These are phyloP conservation scores for Dynastes grantii DNA, from an alignment of 2,888 invertebrate genomes.

Conservation along the genomic window DNA sequence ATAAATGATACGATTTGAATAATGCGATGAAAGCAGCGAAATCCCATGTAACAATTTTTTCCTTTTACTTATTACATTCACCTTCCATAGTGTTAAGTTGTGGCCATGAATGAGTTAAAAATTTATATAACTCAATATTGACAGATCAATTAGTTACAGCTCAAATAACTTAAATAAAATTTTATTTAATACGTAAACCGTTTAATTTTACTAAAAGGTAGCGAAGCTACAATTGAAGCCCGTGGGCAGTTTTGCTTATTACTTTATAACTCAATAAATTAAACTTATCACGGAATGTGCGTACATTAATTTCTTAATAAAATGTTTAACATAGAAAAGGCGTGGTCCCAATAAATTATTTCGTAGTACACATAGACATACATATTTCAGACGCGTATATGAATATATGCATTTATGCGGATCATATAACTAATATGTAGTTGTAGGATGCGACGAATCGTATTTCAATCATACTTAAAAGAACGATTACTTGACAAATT, in stretches of 20 bases:
- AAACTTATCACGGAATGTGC: neutral
- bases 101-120: too few relatives aligned
- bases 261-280: slow-evolving; percentile 18
- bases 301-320: slow-evolving; percentile 33
- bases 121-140: too few relatives aligned
- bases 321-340: slow-evolving; percentile 32
- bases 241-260: neutral
- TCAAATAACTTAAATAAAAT: too few relatives aligned
- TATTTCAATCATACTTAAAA: slow-evolving; percentile 31
- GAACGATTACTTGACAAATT: slow-evolving; percentile 34
- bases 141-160: too few relatives aligned
- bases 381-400: slow-evolving; percentile 4
- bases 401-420: neutral
- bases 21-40: too few relatives aligned
- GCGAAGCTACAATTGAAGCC: neutral
- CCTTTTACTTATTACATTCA: too few relatives aligned
- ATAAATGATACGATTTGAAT: too few relatives aligned
- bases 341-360: slow-evolving; percentile 18
- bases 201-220: too few relatives aligned
- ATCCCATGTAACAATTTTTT: too few relatives aligned
- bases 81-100: too few relatives aligned
- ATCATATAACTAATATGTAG: slow-evolving; percentile 10
- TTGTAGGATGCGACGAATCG: slow-evolving; percentile 14
- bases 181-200: too few relatives aligned
- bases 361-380: neutral